A percentile compares a stretch with the other conserved stretches of the same genome.
Conservation (phyloP, 1,140 invertebrate species). For the Drosophila guanche region DNA sequence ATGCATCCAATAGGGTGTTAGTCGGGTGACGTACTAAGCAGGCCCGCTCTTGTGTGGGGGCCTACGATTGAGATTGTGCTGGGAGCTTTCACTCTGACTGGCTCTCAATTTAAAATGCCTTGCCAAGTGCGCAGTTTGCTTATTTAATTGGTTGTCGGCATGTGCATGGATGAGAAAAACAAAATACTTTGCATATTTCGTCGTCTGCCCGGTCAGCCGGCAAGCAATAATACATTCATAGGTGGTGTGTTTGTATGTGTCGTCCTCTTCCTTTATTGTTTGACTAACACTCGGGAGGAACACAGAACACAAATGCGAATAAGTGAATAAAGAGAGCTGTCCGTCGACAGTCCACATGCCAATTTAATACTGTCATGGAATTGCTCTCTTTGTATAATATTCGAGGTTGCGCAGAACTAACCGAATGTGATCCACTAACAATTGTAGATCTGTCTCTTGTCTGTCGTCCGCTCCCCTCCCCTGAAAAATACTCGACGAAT, state of each 20-base stretch:
- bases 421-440: slow-evolving; percentile 13
- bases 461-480: slow-evolving; percentile 33
- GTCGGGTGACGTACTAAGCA: too few relatives aligned
- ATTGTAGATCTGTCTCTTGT: slow-evolving; percentile 11
- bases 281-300: slow-evolving; percentile 53
- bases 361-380: slow-evolving; percentile 87
- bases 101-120: slow-evolving; percentile 54
- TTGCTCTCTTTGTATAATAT: slow-evolving; percentile 87
- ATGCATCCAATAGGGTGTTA: neutral
- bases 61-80: too few relatives aligned
- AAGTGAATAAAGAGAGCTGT: slow-evolving; percentile 87
- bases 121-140: slow-evolving; percentile 81
- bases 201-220: slow-evolving; percentile 28
- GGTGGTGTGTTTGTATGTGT: slow-evolving; percentile 39
- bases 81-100: slow-evolving; percentile 2
- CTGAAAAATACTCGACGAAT: slow-evolving; percentile 70
- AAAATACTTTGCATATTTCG: slow-evolving; percentile 45
- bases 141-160: slow-evolving; percentile 53
- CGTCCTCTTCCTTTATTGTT: slow-evolving; percentile 28
- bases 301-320: slow-evolving; percentile 76
- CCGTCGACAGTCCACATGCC: slow-evolving; percentile 86
- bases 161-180: slow-evolving; percentile 45
- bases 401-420: slow-evolving; percentile 68
- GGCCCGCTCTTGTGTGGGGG: too few relatives aligned
- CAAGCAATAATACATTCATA: slow-evolving; percentile 22